Evolutionary conservation across 2,113 vertebrate species (phyloP).

Genomic region (Tachysurus fulvidraco): DNA sequence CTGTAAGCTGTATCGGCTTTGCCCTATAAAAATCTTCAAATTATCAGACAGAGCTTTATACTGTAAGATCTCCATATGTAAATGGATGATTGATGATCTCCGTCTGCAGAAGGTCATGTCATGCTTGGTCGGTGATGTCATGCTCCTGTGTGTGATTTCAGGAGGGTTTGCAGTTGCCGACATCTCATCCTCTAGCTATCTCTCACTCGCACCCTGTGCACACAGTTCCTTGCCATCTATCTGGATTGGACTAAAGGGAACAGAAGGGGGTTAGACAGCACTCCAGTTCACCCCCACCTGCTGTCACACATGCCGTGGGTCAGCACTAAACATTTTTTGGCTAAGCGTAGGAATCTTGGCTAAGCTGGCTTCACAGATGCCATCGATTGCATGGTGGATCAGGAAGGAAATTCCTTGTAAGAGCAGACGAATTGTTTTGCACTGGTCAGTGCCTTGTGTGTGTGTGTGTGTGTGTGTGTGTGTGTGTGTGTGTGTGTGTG

Average conservation of each 20-base stretch:
- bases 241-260: not conserved
- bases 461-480: constrained; percentile 18
- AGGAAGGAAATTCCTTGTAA: constrained; percentile 66
- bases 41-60: not conserved
- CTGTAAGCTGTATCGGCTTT: not conserved
- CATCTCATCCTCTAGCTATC: constrained; percentile 23
- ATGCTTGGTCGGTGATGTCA: constrained; percentile 46
- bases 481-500: constrained; percentile 5
- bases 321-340: constrained; percentile 25
- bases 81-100: constrained; percentile 4
- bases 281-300: constrained; percentile 40
- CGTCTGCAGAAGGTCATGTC: not conserved
- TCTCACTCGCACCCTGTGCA: not conserved
- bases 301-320: constrained; percentile 39
- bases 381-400: constrained; percentile 65
- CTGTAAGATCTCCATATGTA: constrained; percentile 5
- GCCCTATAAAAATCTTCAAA: not conserved
- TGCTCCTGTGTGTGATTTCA: constrained; percentile 29
- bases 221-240: not conserved
- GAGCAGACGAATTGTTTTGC: constrained; percentile 42
- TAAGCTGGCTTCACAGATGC: constrained; percentile 62
- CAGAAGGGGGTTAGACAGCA: constrained; percentile 54
- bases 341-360: constrained; percentile 59
- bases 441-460: constrained; percentile 9
- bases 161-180: constrained; percentile 15